Percentiles rank a stretch among this genome's conserved stretches.
Conservation (phyloP, 2,113 vertebrate genomes). For the Trinectes maculatus region DNA sequence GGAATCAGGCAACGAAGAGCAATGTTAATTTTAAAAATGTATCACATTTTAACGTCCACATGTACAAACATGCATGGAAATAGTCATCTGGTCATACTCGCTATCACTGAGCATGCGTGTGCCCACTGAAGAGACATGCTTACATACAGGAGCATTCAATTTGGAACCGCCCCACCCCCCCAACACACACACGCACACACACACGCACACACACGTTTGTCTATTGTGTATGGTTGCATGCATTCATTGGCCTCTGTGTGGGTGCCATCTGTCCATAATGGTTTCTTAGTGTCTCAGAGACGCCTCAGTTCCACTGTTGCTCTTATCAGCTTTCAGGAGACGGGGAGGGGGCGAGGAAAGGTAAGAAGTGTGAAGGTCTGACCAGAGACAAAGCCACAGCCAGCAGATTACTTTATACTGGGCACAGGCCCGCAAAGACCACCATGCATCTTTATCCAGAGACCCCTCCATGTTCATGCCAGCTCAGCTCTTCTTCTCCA, state of each 20-base stretch:
- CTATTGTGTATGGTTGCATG: constrained; percentile 44
- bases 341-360: constrained; percentile 50
- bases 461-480: constrained; percentile 35
- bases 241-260: constrained; percentile 46
- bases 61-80: constrained; percentile 15
- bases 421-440: constrained; percentile 52
- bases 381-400: constrained; percentile 62
- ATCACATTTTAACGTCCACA: constrained; percentile 9
- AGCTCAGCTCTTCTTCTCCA: constrained; percentile 36
- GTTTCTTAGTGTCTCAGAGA: constrained; percentile 56
- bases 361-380: constrained; percentile 66
- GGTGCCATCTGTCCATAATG: constrained; percentile 66
- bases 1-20: constrained; percentile 24
- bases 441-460: constrained; percentile 57
- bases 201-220: constrained; percentile 40
- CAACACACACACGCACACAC: constrained; percentile 9
- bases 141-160: constrained; percentile 2
- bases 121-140: constrained; percentile 6
- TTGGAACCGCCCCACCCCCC: no score
- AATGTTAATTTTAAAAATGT: constrained; percentile 55
- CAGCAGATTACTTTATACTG: constrained; percentile 59
- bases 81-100: neutral
- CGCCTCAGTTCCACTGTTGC: constrained; percentile 46
- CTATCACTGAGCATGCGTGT: constrained; percentile 15
- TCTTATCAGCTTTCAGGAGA: constrained; percentile 70